Base-by-base conservation (phyloP, 2,113 vertebrate genomes). In the Halichoerus grypus region DNA sequence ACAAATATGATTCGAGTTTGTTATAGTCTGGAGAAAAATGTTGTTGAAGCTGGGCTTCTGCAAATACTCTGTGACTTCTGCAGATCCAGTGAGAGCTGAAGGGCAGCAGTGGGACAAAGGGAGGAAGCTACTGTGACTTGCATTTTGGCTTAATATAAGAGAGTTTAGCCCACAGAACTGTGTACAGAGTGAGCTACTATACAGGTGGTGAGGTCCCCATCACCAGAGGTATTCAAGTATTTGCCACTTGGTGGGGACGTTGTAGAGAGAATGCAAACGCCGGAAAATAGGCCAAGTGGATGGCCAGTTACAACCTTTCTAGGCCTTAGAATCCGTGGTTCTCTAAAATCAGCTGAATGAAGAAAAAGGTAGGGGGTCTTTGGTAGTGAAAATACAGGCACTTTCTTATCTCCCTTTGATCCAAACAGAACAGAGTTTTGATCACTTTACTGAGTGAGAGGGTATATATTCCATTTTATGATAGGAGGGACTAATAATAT, bases 11-110 rank as follows among this genome's bases (percentile, higher is more conserved):
- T 87, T n/a, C 33, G 55, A 80, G 74, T 96, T 94, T 92, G 93
- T 97, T 95, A 95, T 36, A 71, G n/a, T 91, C 63, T 84, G 26
- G 46, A 93, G 85, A 95, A 97, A 97, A 97, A 94, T 91, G 85
- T 12, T 67, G 21, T 33, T 88, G 77, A 82, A 57, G 53, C 39
- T 83, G 83, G 69, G 39, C 12, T 67, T 39, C 51, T 76, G 80
- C 46, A 96, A 94, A 93, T 97, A 93, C 53, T 77, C 36, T n/a
- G 39, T 79, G 65, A 88, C n/a, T 85, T 91, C 55, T 72, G 22
- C 61, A 65, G 33, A 55, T 61, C 39, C 24, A 72, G 59, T 61
- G 46, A 26, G 63, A 95, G 63, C 21, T 49, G 55, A 74, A 94
- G 24, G 26, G 31, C 24, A 80, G 46, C 51, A 16, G 28, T 31